Percentiles rank a stretch among this genome's conserved stretches.
These are phyloP conservation scores for Drosophila orosa DNA, from an alignment of 1,140 invertebrate species.

Conservation along the genomic window DNA sequence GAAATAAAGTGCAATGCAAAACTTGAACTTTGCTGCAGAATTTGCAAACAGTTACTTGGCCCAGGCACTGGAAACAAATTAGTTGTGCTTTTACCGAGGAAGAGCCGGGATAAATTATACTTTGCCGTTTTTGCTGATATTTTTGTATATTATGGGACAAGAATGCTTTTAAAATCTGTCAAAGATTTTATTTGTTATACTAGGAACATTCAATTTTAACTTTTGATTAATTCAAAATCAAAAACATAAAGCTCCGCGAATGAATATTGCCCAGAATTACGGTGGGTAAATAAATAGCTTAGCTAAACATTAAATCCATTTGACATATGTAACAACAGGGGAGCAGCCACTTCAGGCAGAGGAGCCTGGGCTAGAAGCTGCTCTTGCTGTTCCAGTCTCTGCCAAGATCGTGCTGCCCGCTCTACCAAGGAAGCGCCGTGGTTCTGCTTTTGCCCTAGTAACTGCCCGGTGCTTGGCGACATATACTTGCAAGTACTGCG, in stretches of 20 bases:
- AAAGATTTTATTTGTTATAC: background rate
- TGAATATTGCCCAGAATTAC: background rate
- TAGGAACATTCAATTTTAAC: background rate
- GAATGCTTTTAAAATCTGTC: background rate
- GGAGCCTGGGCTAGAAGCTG: background rate
- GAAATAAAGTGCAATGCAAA: constrained; percentile 52
- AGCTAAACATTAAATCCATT: background rate
- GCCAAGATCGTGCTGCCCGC: too few relatives aligned
- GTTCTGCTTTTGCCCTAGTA: background rate
- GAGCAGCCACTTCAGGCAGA: background rate
- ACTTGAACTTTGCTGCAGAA: constrained; percentile 41
- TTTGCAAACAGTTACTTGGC: constrained; percentile 20
- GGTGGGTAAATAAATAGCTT: background rate
- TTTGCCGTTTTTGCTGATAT: too few relatives aligned
- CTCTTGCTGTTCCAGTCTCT: background rate
- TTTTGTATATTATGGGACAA: background rate
- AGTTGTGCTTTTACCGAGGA: background rate
- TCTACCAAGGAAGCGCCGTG: background rate
- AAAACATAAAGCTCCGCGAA: background rate
- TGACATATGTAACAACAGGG: background rate
- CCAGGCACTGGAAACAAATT: constrained; percentile 6
- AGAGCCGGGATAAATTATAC: too few relatives aligned
- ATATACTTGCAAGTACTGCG: constrained; percentile 37
- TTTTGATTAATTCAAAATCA: background rate
- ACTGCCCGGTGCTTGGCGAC: background rate